These are phyloP conservation scores for Anguilla marmorata DNA, from an alignment of 2,797 vertebrate species.

Conservation along the genomic window DNA sequence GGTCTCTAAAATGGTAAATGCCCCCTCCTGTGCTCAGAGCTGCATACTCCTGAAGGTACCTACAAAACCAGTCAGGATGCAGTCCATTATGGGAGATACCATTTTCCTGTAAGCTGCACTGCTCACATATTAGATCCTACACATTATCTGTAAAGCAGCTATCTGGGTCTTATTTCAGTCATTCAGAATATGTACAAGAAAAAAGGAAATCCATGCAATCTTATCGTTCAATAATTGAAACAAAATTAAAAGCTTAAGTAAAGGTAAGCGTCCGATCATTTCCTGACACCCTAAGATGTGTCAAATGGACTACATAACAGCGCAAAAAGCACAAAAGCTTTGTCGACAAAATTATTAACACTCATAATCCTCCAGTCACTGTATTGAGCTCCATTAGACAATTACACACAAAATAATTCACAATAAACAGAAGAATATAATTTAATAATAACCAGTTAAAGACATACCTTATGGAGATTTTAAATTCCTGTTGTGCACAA, in stretches of 20 bases:
- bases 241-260: neutral
- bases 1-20: conserved; percentile 98
- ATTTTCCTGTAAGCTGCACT: neutral
- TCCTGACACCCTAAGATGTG: neutral
- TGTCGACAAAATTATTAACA: neutral
- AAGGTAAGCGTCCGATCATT: neutral
- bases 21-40: conserved; percentile 93
- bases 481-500: conserved; percentile 88
- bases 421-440: neutral
- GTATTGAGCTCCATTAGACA: neutral
- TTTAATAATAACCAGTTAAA: neutral
- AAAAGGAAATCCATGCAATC: neutral
- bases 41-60: conserved; percentile 94
- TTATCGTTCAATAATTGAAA: neutral
- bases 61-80: conserved; percentile 51
- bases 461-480: conserved; percentile 86
- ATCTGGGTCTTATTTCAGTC: neutral
- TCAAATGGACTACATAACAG: neutral
- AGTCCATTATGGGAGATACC: neutral
- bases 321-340: neutral
- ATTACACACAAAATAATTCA: neutral
- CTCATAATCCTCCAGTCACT: neutral
- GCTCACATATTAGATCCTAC: neutral
- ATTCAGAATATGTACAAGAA: neutral
- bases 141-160: neutral